A percentile compares a stretch with the other conserved stretches of the same genome.
These are phyloP conservation scores for Calcarius lapponicus DNA, from an alignment of 2,797 vertebrate species.

Conservation along the genomic window DNA sequence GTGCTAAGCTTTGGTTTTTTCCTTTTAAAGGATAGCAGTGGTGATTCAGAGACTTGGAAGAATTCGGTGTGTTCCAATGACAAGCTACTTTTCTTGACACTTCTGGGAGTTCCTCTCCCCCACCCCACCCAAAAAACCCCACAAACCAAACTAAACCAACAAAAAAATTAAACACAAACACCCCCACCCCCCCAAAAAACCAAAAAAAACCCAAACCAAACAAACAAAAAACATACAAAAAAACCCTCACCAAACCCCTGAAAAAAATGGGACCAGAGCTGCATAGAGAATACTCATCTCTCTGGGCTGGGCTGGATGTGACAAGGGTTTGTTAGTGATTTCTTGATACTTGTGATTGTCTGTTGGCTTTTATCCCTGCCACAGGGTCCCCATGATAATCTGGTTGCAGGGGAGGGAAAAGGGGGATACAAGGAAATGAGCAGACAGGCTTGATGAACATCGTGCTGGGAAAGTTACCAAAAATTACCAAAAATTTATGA, in stretches of 20 bases:
- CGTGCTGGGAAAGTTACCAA: background rate
- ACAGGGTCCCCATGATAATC: background rate
- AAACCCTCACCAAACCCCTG: background rate
- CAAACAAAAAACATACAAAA: too few species aligned
- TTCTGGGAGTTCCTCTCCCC: background rate
- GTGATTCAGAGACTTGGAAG: background rate
- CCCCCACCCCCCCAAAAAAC: too few species aligned
- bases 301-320: background rate
- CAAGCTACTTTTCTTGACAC: background rate
- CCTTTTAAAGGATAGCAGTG: background rate
- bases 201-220: background rate
- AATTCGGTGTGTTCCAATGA: background rate
- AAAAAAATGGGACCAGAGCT: background rate
- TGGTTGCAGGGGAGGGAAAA: background rate
- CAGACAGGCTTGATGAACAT: background rate
- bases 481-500: background rate
- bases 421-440: background rate
- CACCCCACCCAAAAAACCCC: accelerated
- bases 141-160: background rate
- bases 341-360: background rate
- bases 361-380: background rate
- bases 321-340: background rate
- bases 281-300: background rate
- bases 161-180: background rate
- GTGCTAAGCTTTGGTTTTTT: background rate